These are phyloP conservation scores for Eclectus roratus DNA, from an alignment of 2,113 vertebrate species.

Conservation along the genomic window DNA sequence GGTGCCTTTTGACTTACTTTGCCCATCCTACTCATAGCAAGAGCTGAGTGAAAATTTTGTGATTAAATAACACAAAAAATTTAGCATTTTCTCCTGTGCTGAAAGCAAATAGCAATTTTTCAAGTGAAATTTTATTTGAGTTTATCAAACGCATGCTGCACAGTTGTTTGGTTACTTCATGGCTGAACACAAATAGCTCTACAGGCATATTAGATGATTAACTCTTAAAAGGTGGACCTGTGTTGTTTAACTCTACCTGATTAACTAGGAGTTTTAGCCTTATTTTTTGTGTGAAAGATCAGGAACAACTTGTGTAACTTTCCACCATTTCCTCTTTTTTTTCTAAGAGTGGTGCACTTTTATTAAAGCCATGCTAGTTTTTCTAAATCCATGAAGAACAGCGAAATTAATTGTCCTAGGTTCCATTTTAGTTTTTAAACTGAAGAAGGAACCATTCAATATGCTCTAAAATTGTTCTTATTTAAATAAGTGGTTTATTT, in stretches of 20 bases:
- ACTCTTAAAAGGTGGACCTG: not conserved
- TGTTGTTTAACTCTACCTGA: not conserved
- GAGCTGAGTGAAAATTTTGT: not conserved
- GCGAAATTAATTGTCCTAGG: not conserved
- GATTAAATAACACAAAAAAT: not conserved
- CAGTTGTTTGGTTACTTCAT: not conserved
- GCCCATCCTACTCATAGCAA: not conserved
- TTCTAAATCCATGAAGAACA: not conserved
- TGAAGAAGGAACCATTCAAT: not conserved
- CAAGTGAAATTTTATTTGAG: not conserved
- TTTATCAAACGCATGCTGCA: not conserved
- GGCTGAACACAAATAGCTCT: not conserved
- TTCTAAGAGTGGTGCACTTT: not conserved
- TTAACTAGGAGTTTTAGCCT: not conserved
- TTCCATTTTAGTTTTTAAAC: not conserved
- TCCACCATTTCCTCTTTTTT: not conserved
- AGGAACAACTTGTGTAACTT: not conserved
- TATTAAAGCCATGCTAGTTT: not conserved
- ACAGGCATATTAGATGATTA: not conserved
- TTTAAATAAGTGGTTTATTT: not conserved
- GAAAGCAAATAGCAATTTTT: not conserved
- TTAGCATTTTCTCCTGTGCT: not conserved
- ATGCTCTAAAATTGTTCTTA: not conserved
- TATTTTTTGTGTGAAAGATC: not conserved
- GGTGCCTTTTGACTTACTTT: not conserved